phyloP scores from a whole-genome alignment of 1,140 invertebrate species.

The Brachionus rubens region DNA sequence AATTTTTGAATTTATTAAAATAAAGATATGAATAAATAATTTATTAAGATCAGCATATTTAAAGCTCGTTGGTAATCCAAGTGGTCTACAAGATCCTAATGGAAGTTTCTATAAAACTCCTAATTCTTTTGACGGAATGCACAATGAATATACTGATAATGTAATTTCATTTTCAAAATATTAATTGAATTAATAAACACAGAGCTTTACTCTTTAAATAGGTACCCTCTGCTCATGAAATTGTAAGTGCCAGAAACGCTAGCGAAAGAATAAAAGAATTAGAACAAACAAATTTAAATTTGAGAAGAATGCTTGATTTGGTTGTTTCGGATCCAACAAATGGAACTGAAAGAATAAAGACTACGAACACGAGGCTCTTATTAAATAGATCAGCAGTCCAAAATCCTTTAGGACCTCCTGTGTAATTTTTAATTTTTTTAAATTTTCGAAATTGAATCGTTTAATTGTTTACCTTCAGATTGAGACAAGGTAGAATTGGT shows the following conservation, averaged over 20 bases:
- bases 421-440: neutral
- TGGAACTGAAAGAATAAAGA: slow-evolving; percentile 11
- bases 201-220: neutral
- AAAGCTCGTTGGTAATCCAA: slow-evolving; percentile 1
- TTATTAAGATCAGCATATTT: slow-evolving; percentile 13
- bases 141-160: neutral
- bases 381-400: neutral
- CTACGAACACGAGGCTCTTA: neutral
- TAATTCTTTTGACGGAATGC: slow-evolving; percentile 13
- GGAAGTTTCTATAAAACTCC: neutral
- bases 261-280: slow-evolving; percentile 40
- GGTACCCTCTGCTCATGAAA: neutral
- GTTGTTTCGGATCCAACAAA: slow-evolving; percentile 22
- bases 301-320: slow-evolving; percentile 41
- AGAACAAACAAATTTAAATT: slow-evolving; percentile 44
- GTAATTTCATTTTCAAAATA: no score
- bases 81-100: slow-evolving; percentile 12
- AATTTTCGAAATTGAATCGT: neutral
- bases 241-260: slow-evolving; percentile 23
- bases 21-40: neutral
- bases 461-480: neutral
- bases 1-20: neutral
- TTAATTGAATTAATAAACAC: no score
- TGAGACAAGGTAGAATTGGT: slow-evolving; percentile 42
- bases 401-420: slow-evolving; percentile 34